Conservation (phyloP, 2,888 invertebrate species). For the Dermolepida albohirtum region DNA sequence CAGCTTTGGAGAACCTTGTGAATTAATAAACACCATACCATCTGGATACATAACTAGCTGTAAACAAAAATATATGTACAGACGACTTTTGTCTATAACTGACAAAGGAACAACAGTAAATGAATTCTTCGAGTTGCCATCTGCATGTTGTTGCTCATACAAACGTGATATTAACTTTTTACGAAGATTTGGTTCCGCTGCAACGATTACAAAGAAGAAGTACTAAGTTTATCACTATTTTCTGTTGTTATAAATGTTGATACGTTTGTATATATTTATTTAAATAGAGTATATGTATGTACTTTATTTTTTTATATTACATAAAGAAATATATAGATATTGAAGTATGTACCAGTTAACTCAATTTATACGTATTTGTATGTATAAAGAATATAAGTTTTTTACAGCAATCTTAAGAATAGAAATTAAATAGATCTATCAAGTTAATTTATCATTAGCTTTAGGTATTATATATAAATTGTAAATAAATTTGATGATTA, state of each 20-base stretch:
- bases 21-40: slow-evolving; percentile 63
- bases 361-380: too few species aligned
- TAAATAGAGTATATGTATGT: background rate
- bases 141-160: slow-evolving; percentile 78
- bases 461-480: too few species aligned
- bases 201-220: background rate
- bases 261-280: background rate
- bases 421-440: too few species aligned
- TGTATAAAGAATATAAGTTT: too few species aligned
- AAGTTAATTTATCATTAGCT: too few species aligned
- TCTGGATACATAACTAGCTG: slow-evolving; percentile 67
- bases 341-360: too few species aligned
- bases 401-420: too few species aligned
- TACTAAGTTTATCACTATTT: background rate
- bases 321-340: too few species aligned
- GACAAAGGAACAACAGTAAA: slow-evolving; percentile 64
- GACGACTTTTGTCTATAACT: slow-evolving; percentile 69
- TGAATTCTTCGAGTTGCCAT: slow-evolving; percentile 74
- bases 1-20: slow-evolving; percentile 67
- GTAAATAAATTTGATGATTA: too few species aligned
- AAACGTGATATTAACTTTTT: slow-evolving; percentile 53
- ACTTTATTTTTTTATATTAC: too few species aligned
- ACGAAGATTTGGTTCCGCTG: slow-evolving; percentile 42
- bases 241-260: background rate
- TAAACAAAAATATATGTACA: slow-evolving; percentile 71